Percentiles rank a stretch among this genome's conserved stretches.
phyloP scores from a whole-genome alignment of 2,113 vertebrate genomes.

The Corydoras sp. region DNA sequence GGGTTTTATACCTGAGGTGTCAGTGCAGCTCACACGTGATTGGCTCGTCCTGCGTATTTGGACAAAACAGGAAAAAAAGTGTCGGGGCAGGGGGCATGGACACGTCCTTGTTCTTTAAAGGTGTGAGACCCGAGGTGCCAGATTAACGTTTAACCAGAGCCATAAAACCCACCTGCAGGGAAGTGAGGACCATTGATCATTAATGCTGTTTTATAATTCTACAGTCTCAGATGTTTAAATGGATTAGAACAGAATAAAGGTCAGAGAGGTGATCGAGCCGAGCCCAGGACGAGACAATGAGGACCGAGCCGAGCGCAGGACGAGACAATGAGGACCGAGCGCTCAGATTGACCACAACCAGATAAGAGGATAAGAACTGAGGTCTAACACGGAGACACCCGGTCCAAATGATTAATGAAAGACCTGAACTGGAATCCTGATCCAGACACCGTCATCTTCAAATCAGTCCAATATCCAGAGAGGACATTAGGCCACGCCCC shows the following conservation, averaged over 20 bases:
- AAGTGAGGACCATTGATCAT: constrained; percentile 58
- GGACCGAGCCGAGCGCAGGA: too few relatives aligned
- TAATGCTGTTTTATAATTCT: constrained; percentile 60
- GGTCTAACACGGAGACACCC: too few relatives aligned
- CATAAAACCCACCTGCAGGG: constrained; percentile 60
- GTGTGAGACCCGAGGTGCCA: constrained; percentile 56
- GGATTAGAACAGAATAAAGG: neutral
- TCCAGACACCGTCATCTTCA: too few relatives aligned
- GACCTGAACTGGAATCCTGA: too few relatives aligned
- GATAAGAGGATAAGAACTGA: too few relatives aligned
- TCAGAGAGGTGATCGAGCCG: too few relatives aligned
- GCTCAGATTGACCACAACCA: too few relatives aligned
- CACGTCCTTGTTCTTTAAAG: constrained; percentile 64
- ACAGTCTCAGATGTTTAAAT: neutral
- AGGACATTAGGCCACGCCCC: too few relatives aligned
- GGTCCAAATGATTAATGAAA: too few relatives aligned
- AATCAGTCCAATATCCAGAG: too few relatives aligned
- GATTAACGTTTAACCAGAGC: constrained; percentile 70
- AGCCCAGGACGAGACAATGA: too few relatives aligned
- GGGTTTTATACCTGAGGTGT: constrained; percentile 54
- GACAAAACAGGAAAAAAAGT: constrained; percentile 36
- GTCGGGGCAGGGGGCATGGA: constrained; percentile 50
- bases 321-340: too few relatives aligned
- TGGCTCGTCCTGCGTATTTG: constrained; percentile 56
- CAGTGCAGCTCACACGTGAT: constrained; percentile 47